Evolutionary conservation across 2,888 invertebrate genomes (phyloP).

Genomic region (Drosophila demipolita): DNA sequence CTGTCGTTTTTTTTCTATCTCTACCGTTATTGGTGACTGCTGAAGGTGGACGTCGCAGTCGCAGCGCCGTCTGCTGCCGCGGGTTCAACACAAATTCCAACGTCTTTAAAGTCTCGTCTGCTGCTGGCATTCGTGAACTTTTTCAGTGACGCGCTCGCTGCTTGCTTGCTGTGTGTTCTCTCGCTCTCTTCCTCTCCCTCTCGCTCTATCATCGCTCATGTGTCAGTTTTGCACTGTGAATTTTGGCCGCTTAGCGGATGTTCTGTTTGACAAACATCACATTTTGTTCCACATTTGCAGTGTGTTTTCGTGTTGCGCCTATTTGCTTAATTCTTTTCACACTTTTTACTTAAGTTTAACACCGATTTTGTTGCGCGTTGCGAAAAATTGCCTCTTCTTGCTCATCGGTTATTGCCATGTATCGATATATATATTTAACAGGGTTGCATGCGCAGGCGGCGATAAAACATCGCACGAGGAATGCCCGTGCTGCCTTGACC

Average conservation of each 20-base stretch:
- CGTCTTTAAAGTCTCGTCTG: conserved; percentile 71
- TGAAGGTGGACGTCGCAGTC: conserved; percentile 56
- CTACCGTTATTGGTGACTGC: conserved; percentile 76
- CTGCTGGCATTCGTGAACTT: conserved; percentile 60
- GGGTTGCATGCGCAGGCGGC: conserved; percentile 16
- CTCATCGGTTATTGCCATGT: conserved; percentile 49
- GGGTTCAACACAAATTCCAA: conserved; percentile 78
- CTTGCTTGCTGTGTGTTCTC: conserved; percentile 55
- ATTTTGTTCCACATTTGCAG: conserved; percentile 58
- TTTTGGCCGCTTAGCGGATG: conserved; percentile 57
- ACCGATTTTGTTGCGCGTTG: conserved; percentile 73
- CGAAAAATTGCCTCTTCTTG: conserved; percentile 71
- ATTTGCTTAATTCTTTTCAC: conserved; percentile 34
- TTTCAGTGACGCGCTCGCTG: conserved; percentile 65
- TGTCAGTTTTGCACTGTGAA: conserved; percentile 60
- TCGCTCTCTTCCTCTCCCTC: conserved; percentile 43
- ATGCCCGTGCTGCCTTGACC: conserved; percentile 1
- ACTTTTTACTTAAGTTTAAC: conserved; percentile 61
- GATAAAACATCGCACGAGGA: background rate
- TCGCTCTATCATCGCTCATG: conserved; percentile 48
- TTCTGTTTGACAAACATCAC: conserved; percentile 58
- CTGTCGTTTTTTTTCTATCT: conserved; percentile 34
- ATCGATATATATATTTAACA: conserved; percentile 35
- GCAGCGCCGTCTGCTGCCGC: conserved; percentile 57
- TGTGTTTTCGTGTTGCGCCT: conserved; percentile 27